phyloP scores from a whole-genome alignment of 1,140 invertebrate species.

The Sipha flava region DNA sequence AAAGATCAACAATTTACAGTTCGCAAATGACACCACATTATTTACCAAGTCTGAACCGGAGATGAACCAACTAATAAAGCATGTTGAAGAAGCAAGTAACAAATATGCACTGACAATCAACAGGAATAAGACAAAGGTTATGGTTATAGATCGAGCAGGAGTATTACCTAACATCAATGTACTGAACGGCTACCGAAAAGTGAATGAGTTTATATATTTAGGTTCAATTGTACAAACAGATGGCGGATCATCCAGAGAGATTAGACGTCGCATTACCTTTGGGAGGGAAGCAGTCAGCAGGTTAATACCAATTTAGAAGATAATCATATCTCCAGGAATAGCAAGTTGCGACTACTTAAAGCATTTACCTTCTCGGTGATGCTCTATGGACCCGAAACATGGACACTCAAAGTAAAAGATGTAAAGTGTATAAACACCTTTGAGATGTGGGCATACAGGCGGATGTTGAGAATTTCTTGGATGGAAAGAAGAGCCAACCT shows the following conservation, averaged over 20 bases:
- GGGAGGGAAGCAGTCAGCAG: not conserved
- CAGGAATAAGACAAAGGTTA: not conserved
- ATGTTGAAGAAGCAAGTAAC: not conserved
- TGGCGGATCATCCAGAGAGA: not conserved
- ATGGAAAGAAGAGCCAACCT: not conserved
- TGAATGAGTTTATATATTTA: not conserved
- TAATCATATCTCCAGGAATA: not conserved
- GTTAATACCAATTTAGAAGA: not conserved
- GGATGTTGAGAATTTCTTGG: not conserved
- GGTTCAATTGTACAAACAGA: not conserved
- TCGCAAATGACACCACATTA: constrained; percentile 35
- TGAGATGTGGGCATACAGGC: constrained; percentile 13
- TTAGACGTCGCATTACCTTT: not conserved
- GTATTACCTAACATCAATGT: not conserved
- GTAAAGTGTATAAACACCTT: constrained; percentile 1
- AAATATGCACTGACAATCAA: not conserved
- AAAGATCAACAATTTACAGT: constrained; percentile 31
- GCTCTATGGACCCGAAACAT: no score
- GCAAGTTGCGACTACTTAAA: not conserved
- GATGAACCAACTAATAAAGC: not conserved
- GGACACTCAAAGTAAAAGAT: not conserved
- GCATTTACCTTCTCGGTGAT: not conserved
- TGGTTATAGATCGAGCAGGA: not conserved
- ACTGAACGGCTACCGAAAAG: not conserved
- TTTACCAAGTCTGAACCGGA: not conserved